Conservation (phyloP, 53 echinoderm and acorn worm species). For the Crossaster papposus region DNA sequence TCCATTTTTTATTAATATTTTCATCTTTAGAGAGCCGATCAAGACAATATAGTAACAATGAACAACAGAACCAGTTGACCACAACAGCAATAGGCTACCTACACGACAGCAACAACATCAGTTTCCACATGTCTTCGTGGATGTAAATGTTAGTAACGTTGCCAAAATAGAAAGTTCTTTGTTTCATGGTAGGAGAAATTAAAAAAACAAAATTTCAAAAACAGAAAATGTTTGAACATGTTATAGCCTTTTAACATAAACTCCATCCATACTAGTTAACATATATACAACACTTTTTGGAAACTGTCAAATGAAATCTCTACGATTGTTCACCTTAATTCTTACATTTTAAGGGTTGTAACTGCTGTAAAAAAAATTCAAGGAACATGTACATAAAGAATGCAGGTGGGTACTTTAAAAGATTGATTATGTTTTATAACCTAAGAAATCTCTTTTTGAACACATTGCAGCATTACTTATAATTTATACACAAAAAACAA, state of each 20-base stretch:
- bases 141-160: neutral
- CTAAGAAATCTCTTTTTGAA: neutral
- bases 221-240: no score
- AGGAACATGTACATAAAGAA: neutral
- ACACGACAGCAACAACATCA: slow-evolving; percentile 14
- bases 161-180: neutral
- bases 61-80: slow-evolving; percentile 56
- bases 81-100: slow-evolving; percentile 54
- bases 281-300: no score
- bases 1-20: slow-evolving; percentile 72
- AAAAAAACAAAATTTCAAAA: neutral
- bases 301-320: no score
- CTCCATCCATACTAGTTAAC: no score
- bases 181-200: neutral
- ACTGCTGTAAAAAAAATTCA: no score
- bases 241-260: no score
- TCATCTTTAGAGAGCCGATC: slow-evolving; percentile 59
- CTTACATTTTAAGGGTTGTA: neutral
- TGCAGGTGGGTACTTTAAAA: neutral
- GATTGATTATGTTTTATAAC: neutral
- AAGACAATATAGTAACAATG: slow-evolving; percentile 53
- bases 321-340: neutral
- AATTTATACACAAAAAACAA: slow-evolving; percentile 41
- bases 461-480: slow-evolving; percentile 43
- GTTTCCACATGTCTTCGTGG: no score